Evolutionary conservation across 2,888 invertebrate genomes (phyloP).

Genomic region (Ornithoptera alexandrae): DNA sequence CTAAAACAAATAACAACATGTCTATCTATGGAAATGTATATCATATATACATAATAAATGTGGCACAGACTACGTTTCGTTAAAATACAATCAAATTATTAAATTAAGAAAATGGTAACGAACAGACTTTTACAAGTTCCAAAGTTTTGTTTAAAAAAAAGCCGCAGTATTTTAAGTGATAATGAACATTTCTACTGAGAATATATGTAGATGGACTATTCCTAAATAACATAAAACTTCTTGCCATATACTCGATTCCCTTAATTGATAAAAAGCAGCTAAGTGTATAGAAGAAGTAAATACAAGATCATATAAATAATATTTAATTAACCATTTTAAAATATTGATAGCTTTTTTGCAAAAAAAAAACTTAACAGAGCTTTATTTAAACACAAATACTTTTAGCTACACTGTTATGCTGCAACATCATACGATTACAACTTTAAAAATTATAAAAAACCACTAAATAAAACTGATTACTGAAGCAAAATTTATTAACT

Average conservation of each 20-base stretch:
- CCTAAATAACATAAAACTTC: neutral
- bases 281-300: constrained; percentile 24
- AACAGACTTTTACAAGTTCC: neutral
- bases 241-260: neutral
- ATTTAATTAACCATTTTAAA: constrained; percentile 17
- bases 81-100: constrained; percentile 26
- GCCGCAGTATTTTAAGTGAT: neutral
- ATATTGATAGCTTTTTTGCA: constrained; percentile 16
- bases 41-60: constrained; percentile 63
- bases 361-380: neutral
- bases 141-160: neutral
- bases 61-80: constrained; percentile 70
- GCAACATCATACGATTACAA: constrained; percentile 24
- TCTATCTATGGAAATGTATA: constrained; percentile 71
- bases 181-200: neutral
- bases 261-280: constrained; percentile 4
- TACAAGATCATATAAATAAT: constrained; percentile 13
- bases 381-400: neutral
- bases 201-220: neutral
- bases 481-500: constrained; percentile 17
- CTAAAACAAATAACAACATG: constrained; percentile 68
- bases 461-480: constrained; percentile 8
- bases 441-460: constrained; percentile 10
- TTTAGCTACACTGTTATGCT: constrained; percentile 32
- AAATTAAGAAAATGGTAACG: neutral